Evolutionary conservation across 2,113 vertebrate genomes (phyloP).

Genomic region (Myotis davidii): DNA sequence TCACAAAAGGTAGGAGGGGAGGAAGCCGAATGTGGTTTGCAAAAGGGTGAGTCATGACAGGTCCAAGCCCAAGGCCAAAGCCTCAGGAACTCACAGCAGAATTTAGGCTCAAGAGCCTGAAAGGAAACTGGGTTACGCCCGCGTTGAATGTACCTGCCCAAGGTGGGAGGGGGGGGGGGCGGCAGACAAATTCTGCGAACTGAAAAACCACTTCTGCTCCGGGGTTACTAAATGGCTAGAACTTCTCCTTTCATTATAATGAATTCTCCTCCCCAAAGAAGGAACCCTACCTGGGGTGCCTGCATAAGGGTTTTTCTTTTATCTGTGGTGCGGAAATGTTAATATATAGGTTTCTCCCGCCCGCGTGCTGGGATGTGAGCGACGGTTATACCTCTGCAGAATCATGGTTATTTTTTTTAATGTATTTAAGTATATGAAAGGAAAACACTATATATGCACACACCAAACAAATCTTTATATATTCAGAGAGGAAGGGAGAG

Average conservation of each 20-base stretch:
- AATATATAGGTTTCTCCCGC: neutral
- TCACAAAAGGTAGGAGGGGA: neutral
- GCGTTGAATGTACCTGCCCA: neutral
- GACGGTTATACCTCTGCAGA: neutral
- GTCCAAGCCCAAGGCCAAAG: neutral
- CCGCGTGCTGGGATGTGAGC: neutral
- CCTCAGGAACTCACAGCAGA: neutral
- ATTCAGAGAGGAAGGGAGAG: too few relatives aligned
- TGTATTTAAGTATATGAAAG: neutral
- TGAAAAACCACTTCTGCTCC: slow-evolving; percentile 72
- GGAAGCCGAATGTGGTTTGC: neutral
- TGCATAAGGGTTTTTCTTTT: neutral
- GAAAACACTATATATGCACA: neutral
- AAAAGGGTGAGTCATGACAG: slow-evolving; percentile 32
- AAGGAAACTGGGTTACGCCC: neutral
- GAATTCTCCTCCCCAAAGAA: slow-evolving; percentile 21
- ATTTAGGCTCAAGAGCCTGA: neutral
- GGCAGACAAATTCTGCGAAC: slow-evolving; percentile 23
- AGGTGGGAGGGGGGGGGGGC: too few relatives aligned
- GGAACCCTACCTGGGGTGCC: neutral
- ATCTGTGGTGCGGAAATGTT: neutral
- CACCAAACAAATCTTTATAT: neutral
- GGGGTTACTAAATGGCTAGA: neutral
- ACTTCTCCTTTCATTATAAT: slow-evolving; percentile 77
- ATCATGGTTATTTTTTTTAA: neutral